Evolutionary conservation across 2,113 vertebrate species (phyloP).

Genomic region (Struthidea cinerea): DNA sequence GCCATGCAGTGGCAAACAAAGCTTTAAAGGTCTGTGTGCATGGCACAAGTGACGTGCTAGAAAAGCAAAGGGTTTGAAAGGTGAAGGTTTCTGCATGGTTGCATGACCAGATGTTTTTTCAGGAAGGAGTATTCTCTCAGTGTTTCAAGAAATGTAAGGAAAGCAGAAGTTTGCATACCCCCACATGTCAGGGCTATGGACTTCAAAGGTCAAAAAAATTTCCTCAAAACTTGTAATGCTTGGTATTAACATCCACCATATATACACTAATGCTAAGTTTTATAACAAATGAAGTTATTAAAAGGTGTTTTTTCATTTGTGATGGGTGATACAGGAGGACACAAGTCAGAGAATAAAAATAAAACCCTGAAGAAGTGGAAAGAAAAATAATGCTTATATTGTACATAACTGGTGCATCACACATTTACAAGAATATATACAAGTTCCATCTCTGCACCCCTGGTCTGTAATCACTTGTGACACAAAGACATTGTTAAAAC

Average conservation of each 20-base stretch:
- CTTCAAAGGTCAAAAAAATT: neutral
- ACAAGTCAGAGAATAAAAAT: neutral
- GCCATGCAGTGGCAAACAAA: neutral
- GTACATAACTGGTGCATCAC: neutral
- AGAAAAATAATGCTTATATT: neutral
- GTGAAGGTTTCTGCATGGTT: neutral
- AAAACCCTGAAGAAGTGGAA: neutral
- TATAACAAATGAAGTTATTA: neutral
- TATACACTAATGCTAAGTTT: neutral
- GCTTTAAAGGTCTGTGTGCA: neutral
- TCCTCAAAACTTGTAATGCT: neutral
- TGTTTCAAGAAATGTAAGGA: neutral
- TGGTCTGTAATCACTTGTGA: neutral
- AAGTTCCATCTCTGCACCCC: neutral
- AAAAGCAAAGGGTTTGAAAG: neutral
- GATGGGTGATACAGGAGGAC: neutral
- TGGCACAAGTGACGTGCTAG: neutral
- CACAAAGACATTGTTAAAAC: neutral
- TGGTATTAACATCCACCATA: neutral
- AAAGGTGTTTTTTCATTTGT: neutral
- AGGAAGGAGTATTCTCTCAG: neutral
- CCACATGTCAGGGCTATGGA: neutral
- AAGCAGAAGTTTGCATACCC: neutral
- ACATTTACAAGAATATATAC: neutral
- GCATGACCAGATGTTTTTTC: accelerated